Evolutionary conservation across 1,140 invertebrate genomes (phyloP), one percentile per base, ranked within the genome.

Genomic region (Zelostemma sp.): DNA sequence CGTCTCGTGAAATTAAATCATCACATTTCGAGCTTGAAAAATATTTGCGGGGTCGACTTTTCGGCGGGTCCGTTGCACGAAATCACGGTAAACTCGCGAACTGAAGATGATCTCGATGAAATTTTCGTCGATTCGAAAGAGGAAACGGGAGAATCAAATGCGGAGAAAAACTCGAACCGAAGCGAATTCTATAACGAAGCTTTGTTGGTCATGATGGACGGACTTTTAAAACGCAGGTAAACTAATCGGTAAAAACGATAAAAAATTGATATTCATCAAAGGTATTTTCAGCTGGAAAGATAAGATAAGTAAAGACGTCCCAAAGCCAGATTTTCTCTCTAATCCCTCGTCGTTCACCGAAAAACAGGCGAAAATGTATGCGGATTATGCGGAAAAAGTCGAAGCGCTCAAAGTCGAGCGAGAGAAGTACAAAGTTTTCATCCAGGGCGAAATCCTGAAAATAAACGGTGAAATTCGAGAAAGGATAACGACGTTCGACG

Each of bases 141-240:
- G 11, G 35, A 40, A 40, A 40, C 35, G 14, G 28, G 11, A 31
- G 35, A 40, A 4, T 40, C 35, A 11, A 4, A 40, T 12, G 35
- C 2, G 11, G 35, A 40, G 11, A 40, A 2, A 12, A 73, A 86
- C 6, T 70, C 85, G 8, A 54, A 84, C 41, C 75, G 86, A 38
- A 85, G 84, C 1, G 83, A 87, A 57, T 86, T 89, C 66, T 91
- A 91, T 71, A 79, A 86, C 38, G 88, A 89, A 68, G 75, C 86
- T 18, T 88, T 89, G 1, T 82, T 92, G 6, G 86, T 90, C 16
- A 92, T 91, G 89, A 93, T 92, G 91, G 90, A 92, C 65, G 90
- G 90, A 1, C 87, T 90, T 2, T 78, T 92, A 38, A 90, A 92
- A 83, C 86, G 88, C 14, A 81, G 88, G 63, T 81, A 51, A 58